Conservation (phyloP, 2,113 vertebrate genomes). For the Cathartes aura region DNA sequence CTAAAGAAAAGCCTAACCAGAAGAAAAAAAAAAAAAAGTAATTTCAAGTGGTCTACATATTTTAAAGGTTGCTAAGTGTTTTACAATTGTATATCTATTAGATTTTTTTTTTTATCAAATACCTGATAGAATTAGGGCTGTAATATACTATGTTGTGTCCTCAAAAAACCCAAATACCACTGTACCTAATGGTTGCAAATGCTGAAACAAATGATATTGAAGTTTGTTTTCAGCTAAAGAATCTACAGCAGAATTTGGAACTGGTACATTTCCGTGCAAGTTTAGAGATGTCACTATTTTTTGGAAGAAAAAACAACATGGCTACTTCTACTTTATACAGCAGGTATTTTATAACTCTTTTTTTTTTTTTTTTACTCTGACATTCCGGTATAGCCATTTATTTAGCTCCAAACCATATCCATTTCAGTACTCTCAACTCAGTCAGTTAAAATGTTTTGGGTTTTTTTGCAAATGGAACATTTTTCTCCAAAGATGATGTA, state of each 20-base stretch:
- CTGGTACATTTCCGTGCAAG: neutral
- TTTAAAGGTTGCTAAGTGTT: constrained; percentile 28
- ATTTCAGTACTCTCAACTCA: neutral
- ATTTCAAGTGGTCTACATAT: constrained; percentile 2
- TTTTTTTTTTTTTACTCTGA: neutral
- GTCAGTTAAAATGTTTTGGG: neutral
- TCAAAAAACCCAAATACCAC: neutral
- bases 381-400: constrained; percentile 40
- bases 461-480: constrained; percentile 5
- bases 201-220: neutral
- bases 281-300: neutral
- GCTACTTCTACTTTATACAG: neutral
- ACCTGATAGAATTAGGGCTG: constrained; percentile 39
- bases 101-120: constrained; percentile 17
- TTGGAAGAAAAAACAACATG: neutral
- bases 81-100: constrained; percentile 4
- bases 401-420: constrained; percentile 43
- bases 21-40: neutral
- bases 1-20: neutral
- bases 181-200: neutral
- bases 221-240: neutral
- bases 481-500: constrained; percentile 32
- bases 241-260: neutral
- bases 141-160: neutral
- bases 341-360: neutral